phyloP scores from a whole-genome alignment of 2,888 invertebrate genomes.

The Eupeodes luniger region DNA sequence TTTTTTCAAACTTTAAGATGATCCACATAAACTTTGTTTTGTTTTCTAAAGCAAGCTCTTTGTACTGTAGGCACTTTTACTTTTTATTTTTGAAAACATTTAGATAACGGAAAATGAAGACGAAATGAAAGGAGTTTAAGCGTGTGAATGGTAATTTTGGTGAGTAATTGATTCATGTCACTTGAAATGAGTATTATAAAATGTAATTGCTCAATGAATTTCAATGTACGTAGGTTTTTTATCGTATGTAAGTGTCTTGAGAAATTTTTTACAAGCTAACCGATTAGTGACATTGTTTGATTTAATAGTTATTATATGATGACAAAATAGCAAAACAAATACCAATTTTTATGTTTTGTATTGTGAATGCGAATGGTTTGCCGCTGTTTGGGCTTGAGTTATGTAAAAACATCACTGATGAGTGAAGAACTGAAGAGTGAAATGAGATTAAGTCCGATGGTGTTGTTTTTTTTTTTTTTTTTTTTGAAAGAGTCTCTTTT shows the following conservation, averaged over 20 bases:
- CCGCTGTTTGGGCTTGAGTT: neutral
- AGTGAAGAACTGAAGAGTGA: neutral
- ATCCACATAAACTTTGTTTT: slow-evolving; percentile 46
- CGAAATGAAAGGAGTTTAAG: neutral
- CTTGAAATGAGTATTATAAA: slow-evolving; percentile 3
- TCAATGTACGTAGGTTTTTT: neutral
- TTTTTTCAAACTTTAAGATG: slow-evolving; percentile 18
- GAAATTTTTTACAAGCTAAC: slow-evolving; percentile 6
- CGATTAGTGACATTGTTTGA: slow-evolving; percentile 30
- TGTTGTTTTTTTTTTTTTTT: no score
- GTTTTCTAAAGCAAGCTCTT: neutral
- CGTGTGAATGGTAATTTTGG: neutral
- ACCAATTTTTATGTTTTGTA: neutral
- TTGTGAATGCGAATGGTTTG: neutral
- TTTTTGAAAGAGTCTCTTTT: neutral
- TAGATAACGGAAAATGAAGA: slow-evolving; percentile 25
- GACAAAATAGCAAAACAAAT: slow-evolving; percentile 10
- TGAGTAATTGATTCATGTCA: slow-evolving; percentile 20
- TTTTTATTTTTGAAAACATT: slow-evolving; percentile 26
- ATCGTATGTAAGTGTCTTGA: slow-evolving; percentile 1
- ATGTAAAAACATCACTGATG: slow-evolving; percentile 17
- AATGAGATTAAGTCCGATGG: slow-evolving; percentile 32
- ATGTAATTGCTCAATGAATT: slow-evolving; percentile 20
- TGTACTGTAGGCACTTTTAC: slow-evolving; percentile 48
- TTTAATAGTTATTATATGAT: slow-evolving; percentile 1